A percentile compares a stretch with the other conserved stretches of the same genome.
Evolutionary conservation across 2,888 invertebrate species (phyloP).

Genomic region (Sarcophaga rosellei): DNA sequence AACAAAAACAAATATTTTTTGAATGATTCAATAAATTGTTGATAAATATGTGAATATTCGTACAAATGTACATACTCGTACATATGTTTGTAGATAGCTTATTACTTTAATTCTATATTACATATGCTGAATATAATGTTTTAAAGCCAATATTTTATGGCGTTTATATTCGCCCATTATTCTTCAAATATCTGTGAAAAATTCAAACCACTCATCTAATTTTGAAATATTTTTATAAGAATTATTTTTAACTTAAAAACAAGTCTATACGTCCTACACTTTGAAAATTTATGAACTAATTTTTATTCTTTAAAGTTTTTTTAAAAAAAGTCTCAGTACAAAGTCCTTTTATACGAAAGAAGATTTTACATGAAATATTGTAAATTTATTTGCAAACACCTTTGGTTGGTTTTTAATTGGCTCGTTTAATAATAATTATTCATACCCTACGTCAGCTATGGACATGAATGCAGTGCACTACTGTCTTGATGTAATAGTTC

Average conservation of each 20-base stretch:
- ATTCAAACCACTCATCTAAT: neutral
- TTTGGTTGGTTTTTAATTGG: slow-evolving; percentile 53
- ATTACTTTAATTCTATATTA: too few relatives aligned
- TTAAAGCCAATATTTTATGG: neutral
- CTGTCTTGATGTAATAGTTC: too few relatives aligned
- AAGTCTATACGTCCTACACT: neutral
- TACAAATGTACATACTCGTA: neutral
- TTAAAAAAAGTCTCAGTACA: neutral
- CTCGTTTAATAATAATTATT: slow-evolving; percentile 49
- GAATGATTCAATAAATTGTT: neutral
- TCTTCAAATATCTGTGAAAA: neutral
- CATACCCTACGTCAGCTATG: neutral
- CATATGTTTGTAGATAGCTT: neutral
- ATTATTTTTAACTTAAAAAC: neutral
- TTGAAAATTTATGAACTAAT: neutral
- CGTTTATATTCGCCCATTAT: neutral
- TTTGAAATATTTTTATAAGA: neutral
- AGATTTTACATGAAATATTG: slow-evolving; percentile 9
- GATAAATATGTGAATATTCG: too few relatives aligned
- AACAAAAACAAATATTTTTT: neutral
- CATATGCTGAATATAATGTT: neutral
- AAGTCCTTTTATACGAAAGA: slow-evolving; percentile 19
- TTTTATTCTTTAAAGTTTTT: neutral
- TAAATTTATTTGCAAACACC: slow-evolving; percentile 36
- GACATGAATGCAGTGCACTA: too few relatives aligned